Conservation (phyloP, 1,140 invertebrate species). For the Elymnias hypermnestra region DNA sequence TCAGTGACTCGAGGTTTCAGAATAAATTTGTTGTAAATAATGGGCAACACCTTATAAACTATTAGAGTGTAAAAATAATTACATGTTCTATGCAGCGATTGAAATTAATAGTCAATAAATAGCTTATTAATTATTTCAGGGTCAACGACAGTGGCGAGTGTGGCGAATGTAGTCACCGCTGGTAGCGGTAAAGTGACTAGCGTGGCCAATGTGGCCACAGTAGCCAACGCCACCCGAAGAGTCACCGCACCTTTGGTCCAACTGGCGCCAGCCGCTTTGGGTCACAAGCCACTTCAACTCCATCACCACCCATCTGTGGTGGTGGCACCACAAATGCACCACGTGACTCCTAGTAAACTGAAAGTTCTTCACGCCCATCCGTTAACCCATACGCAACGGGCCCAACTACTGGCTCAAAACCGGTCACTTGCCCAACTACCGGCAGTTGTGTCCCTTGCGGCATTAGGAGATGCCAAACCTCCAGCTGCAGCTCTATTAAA, state of each 20-base stretch:
- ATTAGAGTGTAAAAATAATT: too few species aligned
- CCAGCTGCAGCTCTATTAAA: conserved; percentile 39
- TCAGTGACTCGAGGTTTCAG: too few species aligned
- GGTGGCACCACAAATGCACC: conserved; percentile 40
- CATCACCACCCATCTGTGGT: conserved; percentile 36
- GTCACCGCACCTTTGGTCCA: conserved; percentile 38
- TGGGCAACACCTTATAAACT: too few species aligned
- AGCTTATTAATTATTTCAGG: too few species aligned
- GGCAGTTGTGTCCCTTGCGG: conserved; percentile 48
- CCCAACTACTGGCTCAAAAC: conserved; percentile 46
- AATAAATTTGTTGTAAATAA: too few species aligned
- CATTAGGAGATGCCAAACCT: conserved; percentile 43
- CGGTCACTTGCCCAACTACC: conserved; percentile 39
- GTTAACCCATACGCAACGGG: conserved; percentile 45
- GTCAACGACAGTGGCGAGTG: conserved; percentile 19
- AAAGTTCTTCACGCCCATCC: conserved; percentile 61
- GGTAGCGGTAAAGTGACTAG: conserved; percentile 8
- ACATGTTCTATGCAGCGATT: too few species aligned
- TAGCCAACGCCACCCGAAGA: conserved; percentile 19
- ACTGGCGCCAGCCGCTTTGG: conserved; percentile 31
- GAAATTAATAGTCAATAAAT: too few species aligned
- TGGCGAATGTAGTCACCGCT: conserved; percentile 17
- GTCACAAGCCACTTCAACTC: conserved; percentile 37
- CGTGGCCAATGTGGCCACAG: conserved; percentile 21
- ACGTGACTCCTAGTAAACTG: conserved; percentile 47